Percentiles rank a stretch among this genome's conserved stretches.
Conservation (phyloP, 2,797 vertebrate species). For the Ptychobarbus kaznakovi region DNA sequence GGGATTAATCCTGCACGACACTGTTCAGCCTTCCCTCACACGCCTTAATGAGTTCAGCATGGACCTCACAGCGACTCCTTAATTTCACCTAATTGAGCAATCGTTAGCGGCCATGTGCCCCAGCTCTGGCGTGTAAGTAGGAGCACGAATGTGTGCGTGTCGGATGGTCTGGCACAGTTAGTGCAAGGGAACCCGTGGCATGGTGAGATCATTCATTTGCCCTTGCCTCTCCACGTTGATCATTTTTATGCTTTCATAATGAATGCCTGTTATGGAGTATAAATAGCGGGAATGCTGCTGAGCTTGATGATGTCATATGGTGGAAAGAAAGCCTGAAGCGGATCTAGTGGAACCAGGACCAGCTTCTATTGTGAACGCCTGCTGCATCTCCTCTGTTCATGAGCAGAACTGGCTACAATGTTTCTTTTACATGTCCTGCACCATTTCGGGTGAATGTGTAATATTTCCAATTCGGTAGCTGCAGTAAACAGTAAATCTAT, state of each 20-base stretch:
- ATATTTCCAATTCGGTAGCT: background rate
- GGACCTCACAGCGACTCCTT: slow-evolving; percentile 77
- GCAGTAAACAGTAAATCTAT: background rate
- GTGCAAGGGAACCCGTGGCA: slow-evolving; percentile 69
- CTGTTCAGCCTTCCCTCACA: slow-evolving; percentile 69
- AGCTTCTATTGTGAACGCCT: background rate
- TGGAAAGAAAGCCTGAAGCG: slow-evolving; percentile 61
- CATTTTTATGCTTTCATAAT: slow-evolving; percentile 83
- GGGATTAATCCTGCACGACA: slow-evolving; percentile 73
- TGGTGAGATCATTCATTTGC: slow-evolving; percentile 78
- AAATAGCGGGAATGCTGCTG: slow-evolving; percentile 72
- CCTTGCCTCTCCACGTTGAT: slow-evolving; percentile 72
- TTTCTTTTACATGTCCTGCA: background rate
- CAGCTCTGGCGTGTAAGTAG: slow-evolving; percentile 64
- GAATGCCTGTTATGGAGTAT: slow-evolving; percentile 76
- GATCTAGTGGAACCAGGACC: slow-evolving; percentile 61
- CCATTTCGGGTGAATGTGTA: background rate
- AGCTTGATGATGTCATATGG: slow-evolving; percentile 77
- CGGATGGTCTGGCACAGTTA: slow-evolving; percentile 59
- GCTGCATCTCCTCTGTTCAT: background rate
- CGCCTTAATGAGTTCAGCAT: slow-evolving; percentile 78
- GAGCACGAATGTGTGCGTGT: slow-evolving; percentile 50
- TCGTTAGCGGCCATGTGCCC: slow-evolving; percentile 76
- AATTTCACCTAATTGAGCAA: slow-evolving; percentile 80
- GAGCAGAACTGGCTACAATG: background rate